Evolutionary conservation across 2,797 vertebrate genomes (phyloP).

Genomic region (Notamacropus eugenii): DNA sequence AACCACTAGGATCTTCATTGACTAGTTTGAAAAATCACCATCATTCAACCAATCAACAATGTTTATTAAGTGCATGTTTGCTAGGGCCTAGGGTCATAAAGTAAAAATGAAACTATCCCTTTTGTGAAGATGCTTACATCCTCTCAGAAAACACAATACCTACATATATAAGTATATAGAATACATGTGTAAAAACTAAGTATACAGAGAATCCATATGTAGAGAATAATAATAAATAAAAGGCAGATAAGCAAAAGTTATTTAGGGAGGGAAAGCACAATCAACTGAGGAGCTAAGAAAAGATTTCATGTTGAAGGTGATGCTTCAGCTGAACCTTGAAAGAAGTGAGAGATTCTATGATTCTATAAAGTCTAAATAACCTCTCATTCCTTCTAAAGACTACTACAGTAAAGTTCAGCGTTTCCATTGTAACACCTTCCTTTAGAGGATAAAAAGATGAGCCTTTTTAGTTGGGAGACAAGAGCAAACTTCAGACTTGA

Average conservation of each 20-base stretch:
- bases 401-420: neutral
- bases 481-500: neutral
- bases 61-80: neutral
- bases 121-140: neutral
- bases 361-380: neutral
- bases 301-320: neutral
- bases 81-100: neutral
- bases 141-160: neutral
- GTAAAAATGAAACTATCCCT: neutral
- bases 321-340: neutral
- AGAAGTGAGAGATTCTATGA: neutral
- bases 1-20: neutral
- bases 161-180: neutral
- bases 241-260: neutral
- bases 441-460: neutral
- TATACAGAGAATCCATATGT: neutral
- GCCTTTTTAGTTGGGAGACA: neutral
- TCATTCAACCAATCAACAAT: neutral
- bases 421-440: neutral
- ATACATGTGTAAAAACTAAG: neutral
- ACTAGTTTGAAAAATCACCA: neutral
- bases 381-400: neutral
- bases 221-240: neutral
- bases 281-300: neutral
- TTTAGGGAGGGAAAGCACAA: neutral